Evolutionary conservation across 2,888 invertebrate species (phyloP), one percentile per base, ranked within the genome.

Genomic region (Coenonympha glycerion): DNA sequence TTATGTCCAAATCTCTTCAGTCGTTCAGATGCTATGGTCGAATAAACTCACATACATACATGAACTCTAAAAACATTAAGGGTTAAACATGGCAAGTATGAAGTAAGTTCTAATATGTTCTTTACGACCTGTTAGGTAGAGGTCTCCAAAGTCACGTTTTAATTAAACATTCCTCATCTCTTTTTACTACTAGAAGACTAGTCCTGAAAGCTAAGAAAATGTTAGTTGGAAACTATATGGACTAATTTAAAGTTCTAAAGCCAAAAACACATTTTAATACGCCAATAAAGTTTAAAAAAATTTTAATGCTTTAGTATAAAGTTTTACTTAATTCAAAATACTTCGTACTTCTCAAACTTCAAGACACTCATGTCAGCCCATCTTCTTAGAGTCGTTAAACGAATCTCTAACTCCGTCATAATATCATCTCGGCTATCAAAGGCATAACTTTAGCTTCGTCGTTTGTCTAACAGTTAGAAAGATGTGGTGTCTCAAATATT

Each of bases 371-470:
- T 13, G 22, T 22, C 9, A 22, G 22, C 13, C 9, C 24, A n/a
- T 4, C 13, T 13, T n/a, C 3, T 1, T 1, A 4, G 30, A 42
- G 42, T 42, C 42, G 30, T 44, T 22, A 21, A 44, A 44, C 31
- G 44, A 44, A 44, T 21, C 13, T 44, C 9, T 11, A 44, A 44
- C 31, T 31, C 13, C 44, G 44, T 15, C n/a, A 44, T 33, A n/a
- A n/a, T n/a, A n/a, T n/a, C n/a, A 31, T 31, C 44, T 31, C 31
- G 9, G 31, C 21, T 44, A 44, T 44, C 44, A 44, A 44, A 44
- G 31, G 44, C 31, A 30, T 41, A 30, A 31, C 44, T 44, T 18
- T n/a, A 3, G 40, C 22, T 13, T 40, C 40, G 13, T 11, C 31
- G 21, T 33, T 22, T 31, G 44, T 22, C 21, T 31, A 28, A 41